Conservation (phyloP, 2,888 invertebrate genomes). For the Tineola bisselliella region DNA sequence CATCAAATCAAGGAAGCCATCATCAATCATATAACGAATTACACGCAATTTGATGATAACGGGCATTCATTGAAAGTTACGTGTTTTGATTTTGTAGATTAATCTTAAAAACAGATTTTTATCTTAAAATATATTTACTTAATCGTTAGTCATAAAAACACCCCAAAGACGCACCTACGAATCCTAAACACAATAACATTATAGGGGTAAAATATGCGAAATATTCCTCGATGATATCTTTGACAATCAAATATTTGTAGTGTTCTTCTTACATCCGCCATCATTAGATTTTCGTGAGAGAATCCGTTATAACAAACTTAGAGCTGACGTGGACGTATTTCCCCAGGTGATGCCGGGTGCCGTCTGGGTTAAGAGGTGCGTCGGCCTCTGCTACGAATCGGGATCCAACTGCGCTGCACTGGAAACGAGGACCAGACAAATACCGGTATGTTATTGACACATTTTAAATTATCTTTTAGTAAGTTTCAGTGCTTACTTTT, state of each 20-base stretch:
- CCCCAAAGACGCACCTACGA: no score
- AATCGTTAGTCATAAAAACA: no score
- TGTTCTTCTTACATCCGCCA: constrained; percentile 24
- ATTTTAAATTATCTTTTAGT: not conserved
- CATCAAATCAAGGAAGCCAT: no score
- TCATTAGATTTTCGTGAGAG: constrained; percentile 36
- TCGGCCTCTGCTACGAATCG: constrained; percentile 44
- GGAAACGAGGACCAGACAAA: constrained; percentile 32
- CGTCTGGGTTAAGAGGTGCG: constrained; percentile 57
- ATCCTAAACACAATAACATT: no score
- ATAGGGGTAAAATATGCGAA: no score
- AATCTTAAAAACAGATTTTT: no score
- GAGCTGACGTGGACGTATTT: constrained; percentile 26
- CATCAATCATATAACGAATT: no score
- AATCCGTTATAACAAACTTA: constrained; percentile 20
- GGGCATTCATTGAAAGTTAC: no score
- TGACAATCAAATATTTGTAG: constrained; percentile 3
- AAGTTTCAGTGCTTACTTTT: not conserved
- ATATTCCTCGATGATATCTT: not conserved
- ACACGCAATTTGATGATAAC: no score
- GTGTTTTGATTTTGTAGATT: no score
- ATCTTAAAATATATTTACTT: no score
- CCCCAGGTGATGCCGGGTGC: constrained; percentile 53
- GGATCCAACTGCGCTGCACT: constrained; percentile 42
- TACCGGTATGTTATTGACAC: constrained; percentile 41